A percentile compares a stretch with the other conserved stretches of the same genome.
Evolutionary conservation across 2,888 invertebrate species (phyloP).

Genomic region (Melolontha melolontha): DNA sequence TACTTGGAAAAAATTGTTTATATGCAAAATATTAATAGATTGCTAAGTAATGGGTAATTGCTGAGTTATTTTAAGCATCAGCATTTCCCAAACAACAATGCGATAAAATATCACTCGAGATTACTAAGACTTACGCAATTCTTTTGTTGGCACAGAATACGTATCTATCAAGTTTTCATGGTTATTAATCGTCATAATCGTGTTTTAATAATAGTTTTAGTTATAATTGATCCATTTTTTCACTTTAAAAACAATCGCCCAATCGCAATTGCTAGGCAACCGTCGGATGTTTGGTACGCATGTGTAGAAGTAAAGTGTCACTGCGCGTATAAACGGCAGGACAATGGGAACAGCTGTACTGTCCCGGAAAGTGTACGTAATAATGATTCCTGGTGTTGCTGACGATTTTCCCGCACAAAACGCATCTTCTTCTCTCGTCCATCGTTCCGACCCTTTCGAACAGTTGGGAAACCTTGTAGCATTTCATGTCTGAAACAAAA

Average conservation of each 20-base stretch:
- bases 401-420: conserved; percentile 72
- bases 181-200: conserved; percentile 6
- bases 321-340: conserved; percentile 72
- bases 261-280: conserved; percentile 60
- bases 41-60: no score
- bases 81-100: no score
- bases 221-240: no score
- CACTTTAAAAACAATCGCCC: conserved; percentile 18
- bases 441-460: conserved; percentile 71
- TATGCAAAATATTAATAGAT: no score
- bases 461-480: conserved; percentile 70
- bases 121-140: no score
- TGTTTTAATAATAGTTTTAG: no score
- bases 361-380: conserved; percentile 73
- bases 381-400: conserved; percentile 73
- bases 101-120: no score
- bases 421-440: conserved; percentile 71
- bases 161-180: no score
- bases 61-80: no score
- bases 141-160: no score
- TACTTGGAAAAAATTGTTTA: no score
- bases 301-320: conserved; percentile 71
- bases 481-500: conserved; percentile 69
- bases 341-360: conserved; percentile 70
- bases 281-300: conserved; percentile 70